Base-by-base conservation (phyloP, 2,888 invertebrate species). In the Drosophila borealis region DNA sequence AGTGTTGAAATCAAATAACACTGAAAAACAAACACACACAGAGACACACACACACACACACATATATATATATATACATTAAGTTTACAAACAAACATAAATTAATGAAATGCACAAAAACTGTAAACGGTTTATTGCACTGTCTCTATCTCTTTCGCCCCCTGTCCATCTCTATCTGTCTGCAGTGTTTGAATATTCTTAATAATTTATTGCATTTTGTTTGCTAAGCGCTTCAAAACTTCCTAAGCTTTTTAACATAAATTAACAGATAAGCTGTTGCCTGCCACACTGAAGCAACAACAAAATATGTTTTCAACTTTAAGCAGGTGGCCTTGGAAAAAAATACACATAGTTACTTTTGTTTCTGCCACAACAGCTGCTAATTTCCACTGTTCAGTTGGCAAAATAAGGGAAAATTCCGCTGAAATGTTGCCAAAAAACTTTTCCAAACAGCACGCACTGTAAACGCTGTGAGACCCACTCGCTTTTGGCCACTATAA, bases 171-270 rank as follows among this genome's bases (percentile, higher is more conserved):
- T 49, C 45, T 51, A 17, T n/a, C 37, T n/a, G 44, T 46, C 19
- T 74, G 60, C 64, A 57, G 56, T 69, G 66, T 63, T 68, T 66
- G 80, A 81, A 84, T 83, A 75, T 81, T 84, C 75, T 84, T 73
- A 80, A 80, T 87, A 87, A 87, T 83, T 83, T 83, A 83, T 87
- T 81, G 73, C 87, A 78, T 71, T 87, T 87, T 84, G 87, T 87
- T 78, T 71, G 74, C 72, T 81, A 84, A 83, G 83, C 83, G 75
- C 75, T 75, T 84, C 73, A 75, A 73, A 87, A 75, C 70, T 84
- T 86, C 62, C 62, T 70, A 36, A 88, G 85, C 86, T 85, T 85
- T 88, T 77, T 69, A 79, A 82, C 84, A 85, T 85, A 85, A 85
- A 85, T 85, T 85, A 85, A 81, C 74, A 85, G 85, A 88, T 85